Evolutionary conservation across 1,140 invertebrate species (phyloP).

Genomic region (Eurosta solidaginis): DNA sequence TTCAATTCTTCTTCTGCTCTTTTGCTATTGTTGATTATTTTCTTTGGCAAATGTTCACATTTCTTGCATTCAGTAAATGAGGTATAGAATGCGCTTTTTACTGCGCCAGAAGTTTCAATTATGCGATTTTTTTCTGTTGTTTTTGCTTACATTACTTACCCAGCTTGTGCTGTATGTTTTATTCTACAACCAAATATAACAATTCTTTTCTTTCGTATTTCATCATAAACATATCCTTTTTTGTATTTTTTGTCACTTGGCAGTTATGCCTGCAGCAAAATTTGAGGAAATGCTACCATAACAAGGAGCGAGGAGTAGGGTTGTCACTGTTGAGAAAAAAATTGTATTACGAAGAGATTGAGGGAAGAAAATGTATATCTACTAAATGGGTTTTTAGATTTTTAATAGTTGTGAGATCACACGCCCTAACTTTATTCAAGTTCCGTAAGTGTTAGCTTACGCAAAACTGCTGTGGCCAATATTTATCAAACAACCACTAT

Average conservation of each 20-base stretch:
- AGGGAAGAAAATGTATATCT: no score
- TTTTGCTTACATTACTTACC: background rate
- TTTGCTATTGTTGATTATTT: background rate
- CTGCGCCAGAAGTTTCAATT: slow-evolving; percentile 4
- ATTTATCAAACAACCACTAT: no score
- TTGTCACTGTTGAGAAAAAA: background rate
- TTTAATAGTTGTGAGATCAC: no score
- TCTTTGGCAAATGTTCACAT: background rate
- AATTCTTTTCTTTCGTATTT: slow-evolving; percentile 20
- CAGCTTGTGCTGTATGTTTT: background rate
- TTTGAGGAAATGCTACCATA: background rate
- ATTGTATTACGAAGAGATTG: background rate
- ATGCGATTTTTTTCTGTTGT: background rate
- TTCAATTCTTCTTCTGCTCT: background rate
- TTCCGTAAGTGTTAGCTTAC: no score
- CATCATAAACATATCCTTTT: background rate
- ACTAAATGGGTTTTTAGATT: no score
- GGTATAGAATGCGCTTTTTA: slow-evolving; percentile 5
- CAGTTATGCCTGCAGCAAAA: background rate
- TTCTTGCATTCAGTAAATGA: background rate
- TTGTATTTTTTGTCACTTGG: slow-evolving; percentile 15
- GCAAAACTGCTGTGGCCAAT: no score
- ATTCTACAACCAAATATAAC: background rate
- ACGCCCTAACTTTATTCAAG: no score
- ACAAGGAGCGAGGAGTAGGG: background rate